Percentiles rank a stretch among this genome's conserved stretches.
Evolutionary conservation across 1,140 invertebrate species (phyloP).

Genomic region (Orius insidiosus): DNA sequence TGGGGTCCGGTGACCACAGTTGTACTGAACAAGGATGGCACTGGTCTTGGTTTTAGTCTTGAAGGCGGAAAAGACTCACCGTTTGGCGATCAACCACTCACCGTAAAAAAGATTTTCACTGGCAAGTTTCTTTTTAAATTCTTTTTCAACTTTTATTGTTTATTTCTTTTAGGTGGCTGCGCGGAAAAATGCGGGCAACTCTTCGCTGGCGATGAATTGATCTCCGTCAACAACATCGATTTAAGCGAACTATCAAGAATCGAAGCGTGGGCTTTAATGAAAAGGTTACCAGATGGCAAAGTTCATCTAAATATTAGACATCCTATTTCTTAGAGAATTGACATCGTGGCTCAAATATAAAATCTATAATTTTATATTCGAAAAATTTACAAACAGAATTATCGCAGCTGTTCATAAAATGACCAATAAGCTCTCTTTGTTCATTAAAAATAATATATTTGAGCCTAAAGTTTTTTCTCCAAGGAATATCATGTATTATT

Average conservation of each 20-base stretch:
- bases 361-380: no score
- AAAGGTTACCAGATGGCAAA: conserved; percentile 65
- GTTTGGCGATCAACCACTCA: conserved; percentile 64
- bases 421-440: no score
- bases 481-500: no score
- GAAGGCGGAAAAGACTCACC: conserved; percentile 83
- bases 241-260: conserved; percentile 70
- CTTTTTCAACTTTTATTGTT: neutral
- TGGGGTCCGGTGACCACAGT: conserved; percentile 31
- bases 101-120: conserved; percentile 81
- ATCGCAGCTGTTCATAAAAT: no score
- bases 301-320: conserved; percentile 39
- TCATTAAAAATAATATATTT: no score
- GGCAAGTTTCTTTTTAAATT: conserved; percentile 34
- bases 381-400: no score
- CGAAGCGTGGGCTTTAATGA: conserved; percentile 84
- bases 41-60: conserved; percentile 79
- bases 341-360: no score
- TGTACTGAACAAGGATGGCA: conserved; percentile 64
- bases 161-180: conserved; percentile 50
- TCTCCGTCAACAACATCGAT: conserved; percentile 62
- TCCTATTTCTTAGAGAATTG: conserved; percentile 6
- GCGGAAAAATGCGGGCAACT: conserved; percentile 74
- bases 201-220: conserved; percentile 67
- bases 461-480: no score